phyloP scores from a whole-genome alignment of 2,113 vertebrate genomes.

The Lagopus leucura region DNA sequence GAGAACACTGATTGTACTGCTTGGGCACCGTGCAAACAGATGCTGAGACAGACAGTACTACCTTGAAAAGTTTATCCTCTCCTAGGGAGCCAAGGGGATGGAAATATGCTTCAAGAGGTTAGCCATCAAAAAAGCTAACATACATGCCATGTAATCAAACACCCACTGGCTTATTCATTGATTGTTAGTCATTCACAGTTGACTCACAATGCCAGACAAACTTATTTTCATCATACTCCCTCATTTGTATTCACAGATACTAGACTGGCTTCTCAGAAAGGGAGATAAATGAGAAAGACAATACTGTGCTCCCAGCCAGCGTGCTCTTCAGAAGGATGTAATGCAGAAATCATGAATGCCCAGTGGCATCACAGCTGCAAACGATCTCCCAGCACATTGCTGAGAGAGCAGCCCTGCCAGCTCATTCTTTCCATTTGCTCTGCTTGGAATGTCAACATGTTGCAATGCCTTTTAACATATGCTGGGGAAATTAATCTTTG shows the following conservation, averaged over 20 bases:
- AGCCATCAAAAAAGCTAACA: not conserved
- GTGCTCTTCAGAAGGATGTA: not conserved
- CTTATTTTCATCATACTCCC: not conserved
- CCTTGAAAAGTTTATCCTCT: slow-evolving; percentile 23
- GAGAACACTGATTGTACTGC: not conserved
- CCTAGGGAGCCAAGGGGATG: not conserved
- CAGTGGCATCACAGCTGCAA: accelerated
- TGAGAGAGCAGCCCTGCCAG: not conserved
- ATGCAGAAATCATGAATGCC: not conserved
- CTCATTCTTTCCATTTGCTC: not conserved
- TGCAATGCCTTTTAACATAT: accelerated
- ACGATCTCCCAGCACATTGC: not conserved
- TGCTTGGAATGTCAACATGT: accelerated
- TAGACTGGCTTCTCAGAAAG: not conserved
- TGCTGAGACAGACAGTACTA: not conserved
- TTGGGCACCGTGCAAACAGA: not conserved
- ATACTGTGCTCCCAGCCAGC: not conserved
- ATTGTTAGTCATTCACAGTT: slow-evolving; percentile 9
- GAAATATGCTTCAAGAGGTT: not conserved
- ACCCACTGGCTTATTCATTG: slow-evolving; percentile 24
- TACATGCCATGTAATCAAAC: slow-evolving; percentile 14
- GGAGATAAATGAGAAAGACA: not conserved
- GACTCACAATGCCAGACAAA: slow-evolving; percentile 17
- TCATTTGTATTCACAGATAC: not conserved
- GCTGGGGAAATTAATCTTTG: not conserved